Evolutionary conservation across 2,888 invertebrate genomes (phyloP).

Genomic region (Metalampra italica): DNA sequence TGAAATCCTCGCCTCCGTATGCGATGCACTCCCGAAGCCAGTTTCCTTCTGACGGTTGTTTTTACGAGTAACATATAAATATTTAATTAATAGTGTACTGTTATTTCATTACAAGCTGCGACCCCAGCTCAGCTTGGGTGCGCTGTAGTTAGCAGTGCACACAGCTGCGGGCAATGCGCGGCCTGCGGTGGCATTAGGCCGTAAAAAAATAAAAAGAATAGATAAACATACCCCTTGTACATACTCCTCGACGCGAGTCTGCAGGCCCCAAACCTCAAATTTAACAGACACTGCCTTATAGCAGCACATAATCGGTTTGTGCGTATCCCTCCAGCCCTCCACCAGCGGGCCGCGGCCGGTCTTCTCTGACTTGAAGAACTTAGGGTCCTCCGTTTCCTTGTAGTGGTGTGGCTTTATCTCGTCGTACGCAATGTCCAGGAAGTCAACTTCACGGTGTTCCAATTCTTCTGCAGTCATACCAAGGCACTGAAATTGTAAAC

Average conservation of each 20-base stretch:
- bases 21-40: no score
- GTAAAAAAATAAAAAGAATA: neutral
- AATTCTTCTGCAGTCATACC: slow-evolving; percentile 85
- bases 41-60: no score
- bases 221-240: slow-evolving; percentile 84
- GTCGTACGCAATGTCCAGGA: slow-evolving; percentile 93
- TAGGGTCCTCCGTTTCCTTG: slow-evolving; percentile 93
- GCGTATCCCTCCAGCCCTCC: slow-evolving; percentile 88
- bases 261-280: slow-evolving; percentile 96
- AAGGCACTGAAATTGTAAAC: slow-evolving; percentile 81
- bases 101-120: no score
- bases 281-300: slow-evolving; percentile 92
- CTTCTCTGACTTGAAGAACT: slow-evolving; percentile 88
- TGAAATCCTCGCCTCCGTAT: no score
- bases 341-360: slow-evolving; percentile 90
- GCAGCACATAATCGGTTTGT: slow-evolving; percentile 93
- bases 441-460: slow-evolving; percentile 85
- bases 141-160: no score
- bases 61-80: no score
- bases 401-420: slow-evolving; percentile 91
- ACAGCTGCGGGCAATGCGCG: no score
- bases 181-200: no score
- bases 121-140: no score
- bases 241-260: slow-evolving; percentile 92
- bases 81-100: no score